Evolutionary conservation across 2,113 vertebrate genomes (phyloP).

Genomic region (Zosterops hypoxanthus): DNA sequence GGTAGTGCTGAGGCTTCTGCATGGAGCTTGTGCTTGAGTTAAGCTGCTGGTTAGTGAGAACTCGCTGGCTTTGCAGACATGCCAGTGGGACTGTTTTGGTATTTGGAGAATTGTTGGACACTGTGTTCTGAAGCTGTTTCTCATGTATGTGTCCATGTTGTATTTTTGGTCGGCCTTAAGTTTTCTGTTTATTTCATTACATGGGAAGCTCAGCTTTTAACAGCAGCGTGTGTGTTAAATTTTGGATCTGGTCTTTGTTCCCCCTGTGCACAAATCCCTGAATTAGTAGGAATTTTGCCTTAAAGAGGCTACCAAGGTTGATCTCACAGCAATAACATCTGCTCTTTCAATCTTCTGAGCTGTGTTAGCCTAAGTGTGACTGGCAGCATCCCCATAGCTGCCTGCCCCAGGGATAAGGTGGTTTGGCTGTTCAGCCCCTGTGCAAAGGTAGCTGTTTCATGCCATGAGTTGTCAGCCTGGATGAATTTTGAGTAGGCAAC

Average conservation of each 20-base stretch:
- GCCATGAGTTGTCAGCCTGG: background rate
- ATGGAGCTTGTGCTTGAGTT: background rate
- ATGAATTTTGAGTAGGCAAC: background rate
- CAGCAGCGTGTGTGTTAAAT: rapidly evolving
- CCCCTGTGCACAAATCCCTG: background rate
- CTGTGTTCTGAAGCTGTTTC: background rate
- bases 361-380: background rate
- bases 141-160: background rate
- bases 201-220: background rate
- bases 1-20: background rate
- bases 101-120: background rate
- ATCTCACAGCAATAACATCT: background rate
- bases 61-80: background rate
- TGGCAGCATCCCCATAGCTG: background rate
- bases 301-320: background rate
- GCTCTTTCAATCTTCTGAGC: background rate
- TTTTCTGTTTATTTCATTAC: background rate
- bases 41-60: background rate
- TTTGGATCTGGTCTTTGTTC: background rate
- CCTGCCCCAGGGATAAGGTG: background rate
- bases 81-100: rapidly evolving
- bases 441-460: background rate
- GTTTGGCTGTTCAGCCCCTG: background rate
- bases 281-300: background rate
- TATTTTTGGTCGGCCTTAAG: background rate